Evolutionary conservation across 2,113 vertebrate species (phyloP).

Genomic region (Larimichthys crocea): DNA sequence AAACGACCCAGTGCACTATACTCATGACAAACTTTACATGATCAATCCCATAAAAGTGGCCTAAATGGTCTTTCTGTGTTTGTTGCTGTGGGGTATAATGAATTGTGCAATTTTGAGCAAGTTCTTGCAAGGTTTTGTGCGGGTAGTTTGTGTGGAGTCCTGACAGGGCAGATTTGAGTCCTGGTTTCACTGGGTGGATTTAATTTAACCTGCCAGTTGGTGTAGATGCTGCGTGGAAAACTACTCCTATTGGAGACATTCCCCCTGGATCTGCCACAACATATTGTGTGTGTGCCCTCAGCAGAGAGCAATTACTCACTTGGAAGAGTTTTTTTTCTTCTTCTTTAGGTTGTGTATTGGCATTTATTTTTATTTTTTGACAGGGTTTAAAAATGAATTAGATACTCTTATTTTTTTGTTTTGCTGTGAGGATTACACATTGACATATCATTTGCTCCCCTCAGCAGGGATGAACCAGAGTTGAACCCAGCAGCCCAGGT

Average conservation of each 20-base stretch:
- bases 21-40: neutral
- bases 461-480: conserved; percentile 32
- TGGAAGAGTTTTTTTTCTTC: neutral
- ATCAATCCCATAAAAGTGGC: neutral
- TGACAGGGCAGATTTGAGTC: conserved; percentile 19
- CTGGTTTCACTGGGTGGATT: conserved; percentile 22
- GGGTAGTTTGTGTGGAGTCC: neutral
- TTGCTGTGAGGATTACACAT: conserved; percentile 33
- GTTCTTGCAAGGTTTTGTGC: neutral
- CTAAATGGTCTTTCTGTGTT: neutral
- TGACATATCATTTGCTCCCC: conserved; percentile 18
- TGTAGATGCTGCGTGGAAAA: conserved; percentile 6
- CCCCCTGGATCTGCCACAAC: conserved; percentile 29
- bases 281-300: neutral
- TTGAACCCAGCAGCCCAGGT: conserved; percentile 30
- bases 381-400: conserved; percentile 6
- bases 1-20: neutral
- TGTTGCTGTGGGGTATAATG: neutral
- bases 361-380: conserved; percentile 14
- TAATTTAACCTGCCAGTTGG: conserved; percentile 35
- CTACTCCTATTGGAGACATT: conserved; percentile 5
- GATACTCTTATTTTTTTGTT: conserved; percentile 9
- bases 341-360: conserved; percentile 2
- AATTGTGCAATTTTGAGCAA: neutral
- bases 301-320: conserved; percentile 24